A percentile compares a stretch with the other conserved stretches of the same genome.
These are phyloP conservation scores for Gymnarchus niloticus DNA, from an alignment of 2,113 vertebrate genomes.

Conservation along the genomic window DNA sequence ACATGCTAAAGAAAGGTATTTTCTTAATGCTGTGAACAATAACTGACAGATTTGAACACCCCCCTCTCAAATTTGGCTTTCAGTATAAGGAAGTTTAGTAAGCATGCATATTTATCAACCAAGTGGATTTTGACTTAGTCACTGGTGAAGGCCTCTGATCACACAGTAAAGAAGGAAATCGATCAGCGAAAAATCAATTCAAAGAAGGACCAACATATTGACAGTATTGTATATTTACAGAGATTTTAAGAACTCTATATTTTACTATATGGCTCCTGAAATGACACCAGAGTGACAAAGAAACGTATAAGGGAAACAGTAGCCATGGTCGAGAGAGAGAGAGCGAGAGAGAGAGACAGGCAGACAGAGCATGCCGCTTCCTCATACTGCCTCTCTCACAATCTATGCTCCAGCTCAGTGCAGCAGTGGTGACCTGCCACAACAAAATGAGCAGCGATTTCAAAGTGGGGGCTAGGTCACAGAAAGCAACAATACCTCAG, in stretches of 20 bases:
- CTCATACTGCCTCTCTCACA: neutral
- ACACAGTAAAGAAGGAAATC: neutral
- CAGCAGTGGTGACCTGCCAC: conserved; percentile 66
- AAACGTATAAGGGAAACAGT: neutral
- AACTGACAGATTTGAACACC: neutral
- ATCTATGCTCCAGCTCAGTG: neutral
- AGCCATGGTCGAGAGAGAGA: neutral
- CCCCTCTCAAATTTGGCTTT: neutral
- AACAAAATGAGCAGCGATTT: conserved; percentile 47
- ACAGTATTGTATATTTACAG: neutral
- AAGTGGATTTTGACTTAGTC: neutral
- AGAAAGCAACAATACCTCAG: neutral
- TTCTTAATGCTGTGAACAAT: neutral
- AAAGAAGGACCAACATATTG: neutral
- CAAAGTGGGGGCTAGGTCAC: neutral
- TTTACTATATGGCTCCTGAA: neutral
- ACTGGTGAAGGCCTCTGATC: neutral
- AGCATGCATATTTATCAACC: neutral
- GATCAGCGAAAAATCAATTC: neutral
- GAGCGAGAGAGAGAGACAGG: neutral
- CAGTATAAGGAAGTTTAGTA: neutral
- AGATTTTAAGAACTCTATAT: neutral
- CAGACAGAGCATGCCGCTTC: neutral
- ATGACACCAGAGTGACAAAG: conserved; percentile 2
- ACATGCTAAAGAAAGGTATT: neutral